A percentile compares a stretch with the other conserved stretches of the same genome.
Conservation (phyloP, 2,113 vertebrate genomes). For the Ranitomeya imitator region DNA sequence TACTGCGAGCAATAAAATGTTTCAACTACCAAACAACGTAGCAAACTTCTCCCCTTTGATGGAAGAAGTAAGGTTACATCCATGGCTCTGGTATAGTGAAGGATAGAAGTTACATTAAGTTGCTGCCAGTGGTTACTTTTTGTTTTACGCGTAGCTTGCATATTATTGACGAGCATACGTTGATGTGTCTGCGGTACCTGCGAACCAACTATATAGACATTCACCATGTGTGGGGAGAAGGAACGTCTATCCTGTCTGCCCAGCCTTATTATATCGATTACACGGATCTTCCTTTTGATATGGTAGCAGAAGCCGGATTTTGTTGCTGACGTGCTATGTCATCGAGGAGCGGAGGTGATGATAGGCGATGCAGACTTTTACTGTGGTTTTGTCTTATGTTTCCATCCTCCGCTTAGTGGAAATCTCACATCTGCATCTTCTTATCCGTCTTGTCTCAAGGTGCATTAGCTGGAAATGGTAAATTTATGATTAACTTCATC, state of each 20-base stretch:
- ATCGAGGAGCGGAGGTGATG: constrained; percentile 60
- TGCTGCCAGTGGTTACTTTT: background rate
- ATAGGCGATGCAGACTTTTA: constrained; percentile 48
- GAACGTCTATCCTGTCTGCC: constrained; percentile 43
- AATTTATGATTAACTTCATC: background rate
- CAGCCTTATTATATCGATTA: constrained; percentile 63
- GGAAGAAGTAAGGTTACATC: background rate
- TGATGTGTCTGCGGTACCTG: background rate
- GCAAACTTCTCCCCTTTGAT: too few species aligned
- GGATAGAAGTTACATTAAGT: background rate
- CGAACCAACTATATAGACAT: background rate
- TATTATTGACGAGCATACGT: background rate
- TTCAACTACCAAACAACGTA: too few species aligned
- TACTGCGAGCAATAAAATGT: too few species aligned
- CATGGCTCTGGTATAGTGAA: background rate
- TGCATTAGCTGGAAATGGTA: background rate
- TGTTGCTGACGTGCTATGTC: constrained; percentile 57
- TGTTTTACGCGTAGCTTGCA: background rate
- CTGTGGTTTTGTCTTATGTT: background rate
- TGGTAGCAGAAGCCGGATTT: constrained; percentile 58
- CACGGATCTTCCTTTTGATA: constrained; percentile 56
- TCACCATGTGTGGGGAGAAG: background rate
- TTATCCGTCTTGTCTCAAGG: background rate
- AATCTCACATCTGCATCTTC: background rate
- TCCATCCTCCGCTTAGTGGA: background rate